Conservation (phyloP, 2,113 vertebrate genomes). For the Podarcis cretensis region DNA sequence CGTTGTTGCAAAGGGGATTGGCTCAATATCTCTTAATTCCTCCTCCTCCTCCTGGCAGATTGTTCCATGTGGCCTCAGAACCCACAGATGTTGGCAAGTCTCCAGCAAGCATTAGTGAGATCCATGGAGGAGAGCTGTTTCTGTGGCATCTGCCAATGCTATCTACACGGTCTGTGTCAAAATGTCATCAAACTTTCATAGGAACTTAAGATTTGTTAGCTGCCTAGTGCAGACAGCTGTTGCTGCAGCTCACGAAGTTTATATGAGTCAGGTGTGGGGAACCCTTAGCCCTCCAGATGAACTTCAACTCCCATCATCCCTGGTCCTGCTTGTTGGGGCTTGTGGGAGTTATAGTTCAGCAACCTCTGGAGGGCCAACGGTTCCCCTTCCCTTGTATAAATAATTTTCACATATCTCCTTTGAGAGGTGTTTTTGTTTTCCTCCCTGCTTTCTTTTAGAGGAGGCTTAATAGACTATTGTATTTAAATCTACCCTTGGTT, state of each 20-base stretch:
- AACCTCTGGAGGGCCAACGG: too few relatives aligned
- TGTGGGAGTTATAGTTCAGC: too few relatives aligned
- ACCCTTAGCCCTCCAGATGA: too few relatives aligned
- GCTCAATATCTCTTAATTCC: neutral
- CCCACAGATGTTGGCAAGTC: slow-evolving; percentile 8
- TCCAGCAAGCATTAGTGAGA: slow-evolving; percentile 16
- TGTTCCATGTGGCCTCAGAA: slow-evolving; percentile 49
- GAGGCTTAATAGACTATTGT: too few relatives aligned
- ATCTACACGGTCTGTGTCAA: slow-evolving; percentile 41
- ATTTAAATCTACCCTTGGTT: too few relatives aligned
- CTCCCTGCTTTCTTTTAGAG: too few relatives aligned
- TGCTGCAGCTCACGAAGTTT: neutral
- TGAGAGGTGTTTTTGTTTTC: too few relatives aligned
- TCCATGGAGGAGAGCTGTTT: slow-evolving; percentile 47
- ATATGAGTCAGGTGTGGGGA: too few relatives aligned
- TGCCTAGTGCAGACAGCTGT: neutral
- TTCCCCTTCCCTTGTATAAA: too few relatives aligned
- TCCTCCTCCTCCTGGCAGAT: slow-evolving; percentile 24
- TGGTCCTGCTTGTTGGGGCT: too few relatives aligned
- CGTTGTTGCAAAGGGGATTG: neutral
- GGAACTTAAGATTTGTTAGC: neutral
- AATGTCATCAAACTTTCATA: fast-evolving
- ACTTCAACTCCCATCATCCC: too few relatives aligned
- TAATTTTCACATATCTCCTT: too few relatives aligned
- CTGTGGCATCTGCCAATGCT: slow-evolving; percentile 1